A percentile compares a stretch with the other conserved stretches of the same genome.
These are phyloP conservation scores for Pocillopora verrucosa DNA, from an alignment of 64 coral and sea anemone species.

Conservation along the genomic window DNA sequence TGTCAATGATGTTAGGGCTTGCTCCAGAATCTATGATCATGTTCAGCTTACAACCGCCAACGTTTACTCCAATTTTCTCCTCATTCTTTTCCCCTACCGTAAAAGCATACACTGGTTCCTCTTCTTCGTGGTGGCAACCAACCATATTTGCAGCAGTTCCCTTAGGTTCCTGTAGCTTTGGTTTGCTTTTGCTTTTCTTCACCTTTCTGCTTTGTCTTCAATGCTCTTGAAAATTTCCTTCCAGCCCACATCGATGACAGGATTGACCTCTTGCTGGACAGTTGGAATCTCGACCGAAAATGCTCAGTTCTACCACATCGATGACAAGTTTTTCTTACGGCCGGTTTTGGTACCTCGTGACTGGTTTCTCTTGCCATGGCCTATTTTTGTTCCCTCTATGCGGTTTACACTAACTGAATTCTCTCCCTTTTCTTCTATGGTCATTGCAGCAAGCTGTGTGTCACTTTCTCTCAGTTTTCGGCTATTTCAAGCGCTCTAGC, in stretches of 20 bases:
- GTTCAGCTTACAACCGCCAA: conserved; percentile 6
- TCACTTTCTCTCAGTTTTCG: conserved; percentile 52
- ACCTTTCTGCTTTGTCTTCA: conserved; percentile 14
- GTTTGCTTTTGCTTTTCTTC: background rate
- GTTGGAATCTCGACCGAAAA: background rate
- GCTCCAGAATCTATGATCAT: background rate
- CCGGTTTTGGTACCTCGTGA: too few relatives aligned
- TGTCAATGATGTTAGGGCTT: background rate
- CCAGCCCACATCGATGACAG: conserved; percentile 6
- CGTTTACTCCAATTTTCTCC: background rate
- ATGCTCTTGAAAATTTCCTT: conserved; percentile 7
- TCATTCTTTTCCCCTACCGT: background rate
- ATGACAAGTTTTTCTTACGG: background rate
- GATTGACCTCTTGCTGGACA: conserved; percentile 29
- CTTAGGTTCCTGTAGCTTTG: background rate
- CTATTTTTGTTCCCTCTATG: conserved; percentile 1
- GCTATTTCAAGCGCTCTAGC: conserved; percentile 28
- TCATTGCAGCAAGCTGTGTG: conserved; percentile 34
- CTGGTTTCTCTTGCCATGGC: background rate
- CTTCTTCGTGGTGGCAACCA: background rate
- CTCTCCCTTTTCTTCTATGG: background rate
- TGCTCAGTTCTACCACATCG: conserved; percentile 23
- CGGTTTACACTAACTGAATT: background rate
- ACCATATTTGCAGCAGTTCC: background rate
- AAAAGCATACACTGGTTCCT: conserved; percentile 12